phyloP scores from a whole-genome alignment of 2,113 vertebrate genomes.

The Poeciliopsis turrubarensis region DNA sequence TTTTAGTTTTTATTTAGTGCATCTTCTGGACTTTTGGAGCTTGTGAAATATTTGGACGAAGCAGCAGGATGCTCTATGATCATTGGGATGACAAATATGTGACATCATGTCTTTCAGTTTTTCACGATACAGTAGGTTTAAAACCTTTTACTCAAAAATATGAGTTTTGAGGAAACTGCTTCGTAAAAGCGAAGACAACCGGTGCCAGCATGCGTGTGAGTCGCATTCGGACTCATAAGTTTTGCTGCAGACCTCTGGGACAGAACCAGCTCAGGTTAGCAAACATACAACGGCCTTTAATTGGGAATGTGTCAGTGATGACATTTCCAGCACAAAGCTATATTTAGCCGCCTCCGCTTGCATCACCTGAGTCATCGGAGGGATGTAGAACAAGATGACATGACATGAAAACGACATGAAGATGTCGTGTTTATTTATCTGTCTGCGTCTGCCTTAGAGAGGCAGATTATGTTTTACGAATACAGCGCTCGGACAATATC shows the following conservation, averaged over 20 bases:
- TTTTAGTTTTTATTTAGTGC: too few relatives aligned
- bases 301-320: conserved; percentile 42
- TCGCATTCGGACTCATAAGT: not conserved
- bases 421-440: conserved; percentile 45
- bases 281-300: conserved; percentile 21
- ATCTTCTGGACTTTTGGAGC: too few relatives aligned
- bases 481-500: conserved; percentile 5
- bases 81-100: too few relatives aligned
- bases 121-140: too few relatives aligned
- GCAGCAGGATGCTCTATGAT: too few relatives aligned
- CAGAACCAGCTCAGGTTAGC: conserved; percentile 12
- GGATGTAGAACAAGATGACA: conserved; percentile 60
- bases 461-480: conserved; percentile 7
- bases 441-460: conserved; percentile 13
- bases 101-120: too few relatives aligned
- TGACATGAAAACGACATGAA: conserved; percentile 52
- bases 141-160: too few relatives aligned
- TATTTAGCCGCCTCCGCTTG: conserved; percentile 49
- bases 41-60: too few relatives aligned
- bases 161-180: too few relatives aligned
- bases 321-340: conserved; percentile 56
- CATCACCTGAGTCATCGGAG: conserved; percentile 52
- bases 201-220: not conserved
- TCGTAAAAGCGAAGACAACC: too few relatives aligned
- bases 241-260: not conserved